A percentile compares a stretch with the other conserved stretches of the same genome.
Conservation (phyloP, 2,888 invertebrate genomes). For the Drosophila limbata region DNA sequence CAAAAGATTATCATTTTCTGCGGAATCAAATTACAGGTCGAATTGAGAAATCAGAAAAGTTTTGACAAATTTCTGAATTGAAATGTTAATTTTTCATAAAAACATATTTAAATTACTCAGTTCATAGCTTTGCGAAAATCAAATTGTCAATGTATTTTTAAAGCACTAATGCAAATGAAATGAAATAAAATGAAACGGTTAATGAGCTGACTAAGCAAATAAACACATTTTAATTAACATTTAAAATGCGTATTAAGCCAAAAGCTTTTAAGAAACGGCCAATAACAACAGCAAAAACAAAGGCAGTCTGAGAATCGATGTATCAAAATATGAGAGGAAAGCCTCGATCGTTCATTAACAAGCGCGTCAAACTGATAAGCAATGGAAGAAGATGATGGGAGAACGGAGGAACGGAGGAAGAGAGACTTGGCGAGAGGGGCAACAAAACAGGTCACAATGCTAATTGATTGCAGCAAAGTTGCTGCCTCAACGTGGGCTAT, state of each 20-base stretch:
- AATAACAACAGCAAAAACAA: constrained; percentile 53
- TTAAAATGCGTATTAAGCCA: constrained; percentile 79
- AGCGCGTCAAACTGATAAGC: constrained; percentile 77
- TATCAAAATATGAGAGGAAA: constrained; percentile 74
- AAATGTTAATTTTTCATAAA: no score
- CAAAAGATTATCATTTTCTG: no score
- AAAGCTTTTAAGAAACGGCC: constrained; percentile 72
- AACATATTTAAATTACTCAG: no score
- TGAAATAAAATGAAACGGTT: constrained; percentile 28
- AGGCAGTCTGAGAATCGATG: constrained; percentile 60
- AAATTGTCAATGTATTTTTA: no score
- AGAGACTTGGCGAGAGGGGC: constrained; percentile 5
- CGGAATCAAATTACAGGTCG: no score
- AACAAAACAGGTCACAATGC: constrained; percentile 76
- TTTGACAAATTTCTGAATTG: no score
- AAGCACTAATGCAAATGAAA: no score
- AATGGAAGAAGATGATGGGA: constrained; percentile 3
- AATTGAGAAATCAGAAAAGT: no score
- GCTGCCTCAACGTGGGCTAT: constrained; percentile 68
- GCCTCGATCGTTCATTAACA: constrained; percentile 75
- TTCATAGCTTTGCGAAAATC: no score
- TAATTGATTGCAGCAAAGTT: constrained; percentile 72
- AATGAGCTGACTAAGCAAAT: constrained; percentile 67
- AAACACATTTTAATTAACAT: constrained; percentile 83
- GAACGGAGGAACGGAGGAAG: constrained; percentile 8